Conservation (phyloP, 2,113 vertebrate species). For the Xyrauchen texanus region DNA sequence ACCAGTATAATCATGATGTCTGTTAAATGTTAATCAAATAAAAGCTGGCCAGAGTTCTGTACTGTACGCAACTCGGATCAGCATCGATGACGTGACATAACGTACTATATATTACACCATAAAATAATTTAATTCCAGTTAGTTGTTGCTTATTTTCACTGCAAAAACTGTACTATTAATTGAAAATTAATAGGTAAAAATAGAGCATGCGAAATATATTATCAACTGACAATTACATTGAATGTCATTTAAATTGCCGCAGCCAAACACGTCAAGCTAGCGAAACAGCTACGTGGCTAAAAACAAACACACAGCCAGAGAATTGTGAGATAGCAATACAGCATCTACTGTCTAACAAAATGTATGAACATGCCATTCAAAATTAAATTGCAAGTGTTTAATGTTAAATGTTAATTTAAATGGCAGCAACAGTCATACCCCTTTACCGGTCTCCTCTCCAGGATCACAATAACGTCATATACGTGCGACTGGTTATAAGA, state of each 20-base stretch:
- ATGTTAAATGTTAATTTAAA: background rate
- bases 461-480: constrained; percentile 9
- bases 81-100: too few species aligned
- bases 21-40: too few species aligned
- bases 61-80: too few species aligned
- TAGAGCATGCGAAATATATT: background rate
- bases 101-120: too few species aligned
- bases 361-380: background rate
- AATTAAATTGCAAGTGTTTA: background rate
- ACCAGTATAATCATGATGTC: too few species aligned
- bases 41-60: too few species aligned
- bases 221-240: background rate
- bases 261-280: constrained; percentile 7
- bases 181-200: background rate
- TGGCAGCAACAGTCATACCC: background rate
- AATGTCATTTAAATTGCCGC: background rate
- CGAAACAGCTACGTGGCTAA: constrained; percentile 14
- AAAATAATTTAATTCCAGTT: too few species aligned
- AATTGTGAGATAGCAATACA: background rate
- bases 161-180: background rate
- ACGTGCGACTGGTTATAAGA: background rate
- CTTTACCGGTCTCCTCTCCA: background rate
- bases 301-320: constrained; percentile 17
- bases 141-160: background rate
- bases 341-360: background rate